Conservation (phyloP, 2,797 vertebrate species). For the Cyclura pinguis region DNA sequence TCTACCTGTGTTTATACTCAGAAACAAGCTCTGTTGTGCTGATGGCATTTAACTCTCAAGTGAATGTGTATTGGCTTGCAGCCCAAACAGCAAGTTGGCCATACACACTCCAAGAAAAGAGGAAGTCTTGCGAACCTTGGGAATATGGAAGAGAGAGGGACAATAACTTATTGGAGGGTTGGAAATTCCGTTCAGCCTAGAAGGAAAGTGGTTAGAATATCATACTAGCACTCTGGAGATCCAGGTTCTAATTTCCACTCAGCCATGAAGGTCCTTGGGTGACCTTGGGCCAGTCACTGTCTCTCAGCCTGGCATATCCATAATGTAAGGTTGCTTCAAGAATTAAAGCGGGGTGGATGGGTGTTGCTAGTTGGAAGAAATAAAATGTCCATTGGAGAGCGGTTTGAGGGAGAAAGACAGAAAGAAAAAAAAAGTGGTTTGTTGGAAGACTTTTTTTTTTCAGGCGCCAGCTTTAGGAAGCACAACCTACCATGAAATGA, state of each 20-base stretch:
- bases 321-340: too few species aligned
- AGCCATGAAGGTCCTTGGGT: background rate
- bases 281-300: background rate
- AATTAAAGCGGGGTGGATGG: too few species aligned
- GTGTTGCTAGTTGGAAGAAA: too few species aligned
- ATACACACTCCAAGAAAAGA: background rate
- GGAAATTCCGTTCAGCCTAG: background rate
- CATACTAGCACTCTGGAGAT: too few species aligned
- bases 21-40: background rate
- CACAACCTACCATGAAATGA: background rate
- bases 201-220: background rate
- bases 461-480: background rate
- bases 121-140: background rate
- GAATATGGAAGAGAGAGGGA: background rate
- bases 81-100: background rate
- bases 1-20: too few species aligned
- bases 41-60: background rate
- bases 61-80: background rate
- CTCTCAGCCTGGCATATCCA: background rate
- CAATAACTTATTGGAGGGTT: background rate
- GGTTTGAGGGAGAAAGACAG: too few species aligned
- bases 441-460: background rate
- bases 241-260: too few species aligned
- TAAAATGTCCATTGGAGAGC: too few species aligned
- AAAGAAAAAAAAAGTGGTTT: background rate